Base-by-base conservation (phyloP, 1,140 invertebrate genomes). In the Sycophila sp. region DNA sequence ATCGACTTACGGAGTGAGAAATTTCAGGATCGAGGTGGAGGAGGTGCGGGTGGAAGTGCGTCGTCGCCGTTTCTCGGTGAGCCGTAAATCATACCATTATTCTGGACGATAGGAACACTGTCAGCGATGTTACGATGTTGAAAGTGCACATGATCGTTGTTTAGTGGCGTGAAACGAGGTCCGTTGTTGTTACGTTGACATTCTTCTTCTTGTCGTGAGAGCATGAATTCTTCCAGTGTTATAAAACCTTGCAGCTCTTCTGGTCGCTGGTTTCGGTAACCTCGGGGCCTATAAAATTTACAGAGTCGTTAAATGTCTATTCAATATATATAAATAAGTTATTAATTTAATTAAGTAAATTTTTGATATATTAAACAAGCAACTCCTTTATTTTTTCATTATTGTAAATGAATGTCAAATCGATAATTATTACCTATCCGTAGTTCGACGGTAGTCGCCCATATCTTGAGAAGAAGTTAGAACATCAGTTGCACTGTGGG, bases 211-310 rank as follows among this genome's bases (percentile, higher is more conserved):
- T 91, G 91, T 75, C 92, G 90, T 65, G 89, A 87, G 47, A 92
- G 83, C 91, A 93, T 93, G 74, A 93, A 88, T 80, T 93, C 90
- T 83, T 93, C 91, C 5, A 94, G 84, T 0, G 92, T 93, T 1
- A 90, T 85, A 75, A 89, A 89, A 15, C 88, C 86, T 62, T 87
- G 85, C 4, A 82, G 75, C 56, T 87, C 87, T 17, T 86, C 83
- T 1, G 80, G 68, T 58, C 80, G 65, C 71, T 75, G 76, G 42
- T 32, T 75, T 28, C 73, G 38, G 26, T 10, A 59, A 10, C n/a
- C 22, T 28, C 30, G 45, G 24, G 24, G 11, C 62, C 34, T 66
- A 17, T 40, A 5, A 15, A 17, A 1, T 32, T 1, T 17, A 26
- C 4, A 28, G n/a, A 51, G 2, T 62, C 47, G 17, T 24, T 32